Evolutionary conservation across 2,888 invertebrate genomes (phyloP), one percentile per base, ranked within the genome.

Genomic region (Anagyrus pseudococci): DNA sequence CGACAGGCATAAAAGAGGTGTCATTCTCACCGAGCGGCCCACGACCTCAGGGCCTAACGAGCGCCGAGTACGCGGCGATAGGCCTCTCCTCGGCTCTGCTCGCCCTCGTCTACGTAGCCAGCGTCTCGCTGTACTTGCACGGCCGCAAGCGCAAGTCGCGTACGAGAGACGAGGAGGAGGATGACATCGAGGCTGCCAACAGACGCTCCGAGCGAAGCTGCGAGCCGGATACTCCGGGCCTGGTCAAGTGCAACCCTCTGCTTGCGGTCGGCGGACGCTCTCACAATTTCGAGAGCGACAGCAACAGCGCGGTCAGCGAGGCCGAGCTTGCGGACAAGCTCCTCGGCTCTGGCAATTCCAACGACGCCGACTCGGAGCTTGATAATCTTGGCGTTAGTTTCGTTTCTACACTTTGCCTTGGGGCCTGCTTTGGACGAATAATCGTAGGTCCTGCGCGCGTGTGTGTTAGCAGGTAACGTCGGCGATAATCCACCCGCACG

Each of bases 61-160:
- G 89, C 15, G 85, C 89, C 10, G 93, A 94, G 81, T 93, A 93
- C 73, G 86, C 93, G 20, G 92, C 92, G 0, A 93, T 94, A 62
- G 94, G 91, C 29, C 85, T 93, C 49, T 92, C 92, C 72, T 91
- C 93, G 19, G 84, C 94, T 19, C 83, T 94, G n/a, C 83, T 94
- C n/a, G 93, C 93, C 0, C 84, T 94, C 33, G 90, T 94, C 71
- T 94, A 94, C 80, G 90, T 94, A 19, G 91, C 92, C 0, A 93
- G 93, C 4, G 91, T 94, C 22, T 90, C 93, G 65, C 84, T 94
- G 15, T 94, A 93, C 76, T 79, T 94, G 48, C 91, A 92, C 77
- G 87, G 92, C 68, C 85, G 90, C 72, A 90, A 88, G n/a, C n/a
- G n/a, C n/a, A n/a, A n/a, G n/a, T n/a, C n/a, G n/a, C n/a, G n/a